Evolutionary conservation across 2,888 invertebrate genomes (phyloP), one percentile per base, ranked within the genome.

Genomic region (Yponomeuta plumbellus): DNA sequence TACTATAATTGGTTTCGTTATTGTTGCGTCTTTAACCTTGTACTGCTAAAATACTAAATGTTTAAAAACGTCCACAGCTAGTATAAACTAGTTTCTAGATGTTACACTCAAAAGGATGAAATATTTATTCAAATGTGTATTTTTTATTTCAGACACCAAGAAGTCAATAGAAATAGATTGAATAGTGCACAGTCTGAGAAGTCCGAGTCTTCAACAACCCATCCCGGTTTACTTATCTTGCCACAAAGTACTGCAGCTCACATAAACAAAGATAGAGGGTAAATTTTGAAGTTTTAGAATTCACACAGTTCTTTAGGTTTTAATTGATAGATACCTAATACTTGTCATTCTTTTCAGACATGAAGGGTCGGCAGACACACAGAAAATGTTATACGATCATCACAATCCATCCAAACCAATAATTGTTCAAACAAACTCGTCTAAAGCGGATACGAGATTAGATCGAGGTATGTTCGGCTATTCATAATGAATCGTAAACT

Each of bases 381-480:
- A 87, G 67, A 91, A 88, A 78, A 85, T 82, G 34, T 78, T 91
- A 57, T 91, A 80, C 72, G 88, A 90, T 70, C 86, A 87, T 71
- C 88, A 92, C 57, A 91, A 90, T 77, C 92, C 92, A 71, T 93
- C 93, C 68, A 95, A 94, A 85, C 95, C 95, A 22, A 96, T 96
- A 70, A 92, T 95, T 71, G 93, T 95, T 68, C 93, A 93, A 74
- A 86, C 87, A 67, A 85, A 81, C 78, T 82, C 86, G 64, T 78
- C 80, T 61, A 88, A 88, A 81, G 74, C 80, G 57, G 88, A 89
- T 70, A 76, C 79, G 67, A 81, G 90, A 75, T 80, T 89, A 84
- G 90, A 90, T 71, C 77, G 87, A 79, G 86, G 91, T 89, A 78
- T 79, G 75, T 69, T 17, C 44, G 34, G 8, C 34, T 26, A 5